These are phyloP conservation scores for Dipodomys stephensi DNA, from an alignment of 2,113 vertebrate species.

Conservation along the genomic window DNA sequence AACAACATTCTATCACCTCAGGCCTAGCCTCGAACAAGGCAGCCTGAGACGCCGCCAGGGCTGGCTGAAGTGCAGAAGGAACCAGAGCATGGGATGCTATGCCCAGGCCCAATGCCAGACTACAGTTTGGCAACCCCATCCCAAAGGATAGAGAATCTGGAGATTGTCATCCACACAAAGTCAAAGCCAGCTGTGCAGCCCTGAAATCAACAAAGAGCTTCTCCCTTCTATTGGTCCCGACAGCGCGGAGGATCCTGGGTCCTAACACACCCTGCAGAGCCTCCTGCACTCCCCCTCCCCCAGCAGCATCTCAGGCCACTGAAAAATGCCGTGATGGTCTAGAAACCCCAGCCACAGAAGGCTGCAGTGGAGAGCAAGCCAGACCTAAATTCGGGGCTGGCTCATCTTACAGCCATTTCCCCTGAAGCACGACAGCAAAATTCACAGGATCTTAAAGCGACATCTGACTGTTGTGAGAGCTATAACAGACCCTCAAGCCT, in stretches of 20 bases:
- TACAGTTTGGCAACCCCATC: conserved; percentile 54
- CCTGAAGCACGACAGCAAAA: conserved; percentile 41
- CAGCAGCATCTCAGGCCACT: accelerated
- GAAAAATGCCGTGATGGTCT: neutral
- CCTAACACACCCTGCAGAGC: neutral
- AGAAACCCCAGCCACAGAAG: neutral
- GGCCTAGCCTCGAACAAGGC: neutral
- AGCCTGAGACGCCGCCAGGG: neutral
- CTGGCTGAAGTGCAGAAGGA: neutral
- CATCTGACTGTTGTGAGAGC: neutral
- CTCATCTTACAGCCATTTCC: neutral
- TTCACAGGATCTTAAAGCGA: conserved; percentile 37
- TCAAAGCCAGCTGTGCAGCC: neutral
- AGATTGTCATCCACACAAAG: neutral
- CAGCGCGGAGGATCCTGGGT: neutral
- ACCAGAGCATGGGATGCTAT: neutral
- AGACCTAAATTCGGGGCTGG: neutral
- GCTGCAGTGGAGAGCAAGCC: neutral
- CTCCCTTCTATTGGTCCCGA: neutral
- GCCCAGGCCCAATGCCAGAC: conserved; percentile 61
- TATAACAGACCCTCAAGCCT: neutral
- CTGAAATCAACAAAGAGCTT: neutral
- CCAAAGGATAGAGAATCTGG: neutral
- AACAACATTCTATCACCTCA: conserved; percentile 67
- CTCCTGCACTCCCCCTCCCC: neutral